Evolutionary conservation across 2,888 invertebrate genomes (phyloP), one percentile per base, ranked within the genome.

Genomic region (Mimumesa dahlbomi): DNA sequence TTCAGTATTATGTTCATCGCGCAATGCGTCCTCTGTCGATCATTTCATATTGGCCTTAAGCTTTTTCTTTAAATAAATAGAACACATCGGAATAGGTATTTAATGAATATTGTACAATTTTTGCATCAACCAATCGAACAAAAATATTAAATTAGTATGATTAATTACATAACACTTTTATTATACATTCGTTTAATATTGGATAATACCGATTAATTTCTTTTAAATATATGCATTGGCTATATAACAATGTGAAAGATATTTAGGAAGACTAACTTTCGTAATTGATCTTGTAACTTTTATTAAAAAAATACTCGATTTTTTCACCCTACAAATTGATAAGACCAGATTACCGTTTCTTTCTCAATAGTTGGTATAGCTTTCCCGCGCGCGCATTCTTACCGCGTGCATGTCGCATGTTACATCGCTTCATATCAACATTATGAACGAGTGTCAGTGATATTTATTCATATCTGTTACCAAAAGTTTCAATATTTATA

Each of bases 361-460:
- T 18, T 29, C n/a, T 31, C 9, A 36, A 11, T 42, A 21, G 63
- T 75, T 75, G 75, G 76, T 59, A 68, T 0, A 9, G 3, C 25
- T 72, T 56, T 75, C 75, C 72, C 75, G 75, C 75, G 64, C 46
- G 11, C 38, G 40, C 9, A 43, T 14, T 50, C 21, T 19, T 57
- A 53, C 4, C 29, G 57, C 56, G 18, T 53, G 25, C n/a, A 16
- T 36, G 29, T 19, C 43, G 21, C 40, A 46, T 18, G 7, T 2
- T 22, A 34, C 9, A 19, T 7, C 2, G 13, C 11, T n/a, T 54
- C 16, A 25, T 42, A 45, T 50, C 19, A 49, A 61, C 11, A 46
- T 18, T 54, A 36, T 45, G 38, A 43, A 46, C 36, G 13, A 25
- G 14, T 11, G 11, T 6, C 14, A 29, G 40, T 9, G 34, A 18